Base-by-base conservation (phyloP, 2,797 vertebrate species). In the Smutsia gigantea region DNA sequence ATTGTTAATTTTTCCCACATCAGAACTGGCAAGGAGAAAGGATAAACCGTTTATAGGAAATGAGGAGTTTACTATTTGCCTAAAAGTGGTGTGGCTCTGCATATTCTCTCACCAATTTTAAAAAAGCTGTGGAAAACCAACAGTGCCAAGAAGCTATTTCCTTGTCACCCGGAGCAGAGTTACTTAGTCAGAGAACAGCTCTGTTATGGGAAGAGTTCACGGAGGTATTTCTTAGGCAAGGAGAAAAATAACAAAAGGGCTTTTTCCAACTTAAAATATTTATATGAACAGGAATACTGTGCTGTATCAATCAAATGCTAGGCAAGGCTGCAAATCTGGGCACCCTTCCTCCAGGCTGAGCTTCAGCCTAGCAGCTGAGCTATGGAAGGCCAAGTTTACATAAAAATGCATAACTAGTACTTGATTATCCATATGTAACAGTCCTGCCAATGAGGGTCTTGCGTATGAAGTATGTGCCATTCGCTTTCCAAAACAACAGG, bases 221-320 rank as follows among this genome's bases (percentile, higher is more conserved):
- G 92, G 82, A 97, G 97, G 66, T 92, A 59, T 97, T 96, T 97
- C 97, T 97, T 97, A 92, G 97, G 93, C 94, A 96, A 96, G 96
- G 97, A 96, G 96, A 97, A 97, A 98, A 96, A 98, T 98, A 98
- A 97, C 98, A 98, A 98, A 98, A 98, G 93, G 90, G 87, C 95
- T 98, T 98, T 98, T 97, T 98, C 91, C 87, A 98, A 97, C 96
- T 98, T 98, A 98, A 99, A 99, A 99, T 99, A 99, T 99, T 99
- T 99, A 99, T 90, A 98, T 0, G 66, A 98, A 94, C 87, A 96
- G 91, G 97, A 98, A 98, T 97, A 92, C 98, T 98, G 98, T 11
- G 29, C 82, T 98, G 7, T 95, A 98, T 99, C 98, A 98, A 96
- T 98, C 97, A 97, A 98, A 97, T 15, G 64, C 55, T 74, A 94